These are phyloP conservation scores for Micropterix aruncella DNA, from an alignment of 2,888 invertebrate species.

Conservation along the genomic window DNA sequence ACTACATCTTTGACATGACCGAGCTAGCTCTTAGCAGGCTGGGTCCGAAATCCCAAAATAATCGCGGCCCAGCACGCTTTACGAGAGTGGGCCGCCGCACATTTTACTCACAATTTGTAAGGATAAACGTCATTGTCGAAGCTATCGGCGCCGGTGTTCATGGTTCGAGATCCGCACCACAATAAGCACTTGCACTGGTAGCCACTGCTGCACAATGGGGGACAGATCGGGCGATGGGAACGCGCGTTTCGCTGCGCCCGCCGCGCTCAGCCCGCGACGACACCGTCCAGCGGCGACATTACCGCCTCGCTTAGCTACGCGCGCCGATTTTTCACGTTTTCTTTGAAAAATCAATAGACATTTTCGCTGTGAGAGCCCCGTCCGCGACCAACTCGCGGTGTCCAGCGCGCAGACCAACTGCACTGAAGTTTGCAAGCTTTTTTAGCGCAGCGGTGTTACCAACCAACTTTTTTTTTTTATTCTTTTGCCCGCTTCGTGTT, in stretches of 20 bases:
- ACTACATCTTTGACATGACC: slow-evolving; percentile 29
- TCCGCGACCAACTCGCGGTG: slow-evolving; percentile 42
- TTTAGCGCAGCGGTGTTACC: slow-evolving; percentile 46
- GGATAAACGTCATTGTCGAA: slow-evolving; percentile 10
- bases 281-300: slow-evolving; percentile 37
- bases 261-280: slow-evolving; percentile 19
- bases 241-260: slow-evolving; percentile 26
- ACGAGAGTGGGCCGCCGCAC: slow-evolving; percentile 4
- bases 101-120: slow-evolving; percentile 9
- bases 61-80: slow-evolving; percentile 3
- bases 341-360: slow-evolving; percentile 46
- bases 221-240: slow-evolving; percentile 33
- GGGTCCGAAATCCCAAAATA: slow-evolving; percentile 19
- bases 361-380: slow-evolving; percentile 41
- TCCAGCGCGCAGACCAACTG: slow-evolving; percentile 45
- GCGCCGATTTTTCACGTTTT: slow-evolving; percentile 43
- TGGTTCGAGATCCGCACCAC: slow-evolving; percentile 39
- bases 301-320: slow-evolving; percentile 38
- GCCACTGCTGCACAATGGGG: slow-evolving; percentile 20
- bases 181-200: slow-evolving; percentile 13
- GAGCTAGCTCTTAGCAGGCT: too few species aligned
- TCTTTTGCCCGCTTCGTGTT: slow-evolving; percentile 41
- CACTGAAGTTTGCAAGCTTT: slow-evolving; percentile 46
- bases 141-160: slow-evolving; percentile 14
- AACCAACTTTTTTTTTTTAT: slow-evolving; percentile 42